Percentiles rank a stretch among this genome's conserved stretches.
Evolutionary conservation across 2,888 invertebrate species (phyloP).

Genomic region (Mechanitis mazaeus): DNA sequence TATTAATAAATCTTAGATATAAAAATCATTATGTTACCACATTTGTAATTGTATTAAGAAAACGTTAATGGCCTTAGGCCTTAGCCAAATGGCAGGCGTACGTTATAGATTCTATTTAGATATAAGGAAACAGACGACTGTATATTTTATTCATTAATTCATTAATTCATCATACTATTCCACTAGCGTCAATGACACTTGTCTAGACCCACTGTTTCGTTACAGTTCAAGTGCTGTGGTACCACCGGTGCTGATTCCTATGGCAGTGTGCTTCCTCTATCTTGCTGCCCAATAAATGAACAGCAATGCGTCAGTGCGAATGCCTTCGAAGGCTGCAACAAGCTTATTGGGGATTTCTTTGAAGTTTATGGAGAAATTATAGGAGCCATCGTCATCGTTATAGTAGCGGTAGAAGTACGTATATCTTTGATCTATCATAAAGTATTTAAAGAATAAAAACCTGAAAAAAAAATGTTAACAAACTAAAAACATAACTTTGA

Average conservation of each 20-base stretch:
- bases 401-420: constrained; percentile 50
- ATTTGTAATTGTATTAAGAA: too few relatives aligned
- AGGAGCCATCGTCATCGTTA: constrained; percentile 36
- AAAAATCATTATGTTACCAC: too few relatives aligned
- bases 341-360: constrained; percentile 40
- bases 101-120: too few relatives aligned
- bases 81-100: too few relatives aligned
- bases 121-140: too few relatives aligned
- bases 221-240: constrained; percentile 58
- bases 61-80: too few relatives aligned
- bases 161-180: too few relatives aligned
- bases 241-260: constrained; percentile 45
- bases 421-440: constrained; percentile 4
- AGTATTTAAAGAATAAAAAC: background rate
- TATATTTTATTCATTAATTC: too few relatives aligned
- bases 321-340: constrained; percentile 42
- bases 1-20: too few relatives aligned
- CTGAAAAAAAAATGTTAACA: too few relatives aligned
- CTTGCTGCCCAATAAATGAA: constrained; percentile 41
- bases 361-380: constrained; percentile 42
- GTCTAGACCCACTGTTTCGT: background rate
- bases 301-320: constrained; percentile 30
- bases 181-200: too few relatives aligned
- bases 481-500: too few relatives aligned
- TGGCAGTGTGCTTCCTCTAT: constrained; percentile 32